Evolutionary conservation across 2,888 invertebrate genomes (phyloP), one percentile per base, ranked within the genome.

Genomic region (Heterodera filipjevi): DNA sequence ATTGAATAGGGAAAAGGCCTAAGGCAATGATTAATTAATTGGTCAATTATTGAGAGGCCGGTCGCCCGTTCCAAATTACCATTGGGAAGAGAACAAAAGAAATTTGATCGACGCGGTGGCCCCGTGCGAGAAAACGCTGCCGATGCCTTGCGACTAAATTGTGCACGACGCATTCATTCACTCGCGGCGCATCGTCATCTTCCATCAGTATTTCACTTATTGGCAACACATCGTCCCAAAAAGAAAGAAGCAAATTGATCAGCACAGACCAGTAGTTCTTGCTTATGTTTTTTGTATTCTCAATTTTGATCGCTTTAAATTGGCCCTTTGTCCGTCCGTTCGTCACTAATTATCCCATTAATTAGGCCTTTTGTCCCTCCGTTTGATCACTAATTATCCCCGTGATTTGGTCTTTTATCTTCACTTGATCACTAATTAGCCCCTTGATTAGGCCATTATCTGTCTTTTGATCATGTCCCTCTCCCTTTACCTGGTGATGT

Each of bases 1-100:
- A 77, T 87, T 87, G 83, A 87, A 87, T 19, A 82, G 74, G 32
- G 85, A 78, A 68, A 87, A 87, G 12, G 83, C 78, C 81, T 81
- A 44, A 72, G 82, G 71, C 30, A 8, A 33, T 64, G 27, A 32
- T 27, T 59, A 33, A 70, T 53, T 19, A 32, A 80, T 53, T 53
- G 53, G 22, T 53, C 19, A 22, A 22, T 19, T 6, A 22, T 22
- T 22, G 6, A 22, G 22, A 27, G 30, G 30, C 16, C 33, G n/a
- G 14, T 27, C 32, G 32, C 6, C 35, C 39, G 39, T 12, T 39
- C 12, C 6, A 39, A 82, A 82, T 76, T 27, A 84, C 86, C 76
- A 81, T 73, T 32, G 86, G 86, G 80, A 86, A 87, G 19, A 81
- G 81, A 64, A 85, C 81, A 77, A 85, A 85, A 12, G 85, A 85